Conservation (phyloP, 2,888 invertebrate species). For the Stenoptilia bipunctidactyla region DNA sequence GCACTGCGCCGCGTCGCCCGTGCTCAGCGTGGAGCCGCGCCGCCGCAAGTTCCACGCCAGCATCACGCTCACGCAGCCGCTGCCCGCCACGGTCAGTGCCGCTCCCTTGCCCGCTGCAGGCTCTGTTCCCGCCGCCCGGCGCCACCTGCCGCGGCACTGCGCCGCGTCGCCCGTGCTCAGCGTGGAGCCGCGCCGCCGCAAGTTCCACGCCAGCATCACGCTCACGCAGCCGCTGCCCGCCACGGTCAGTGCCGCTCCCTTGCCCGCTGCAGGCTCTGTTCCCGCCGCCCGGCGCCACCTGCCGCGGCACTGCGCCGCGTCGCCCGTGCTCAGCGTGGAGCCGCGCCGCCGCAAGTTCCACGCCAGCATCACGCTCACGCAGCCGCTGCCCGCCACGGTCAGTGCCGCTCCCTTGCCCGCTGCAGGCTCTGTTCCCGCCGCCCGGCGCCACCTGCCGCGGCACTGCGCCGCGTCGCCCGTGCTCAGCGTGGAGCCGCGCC, state of each 20-base stretch:
- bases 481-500: conserved; percentile 96
- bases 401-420: conserved; percentile 29
- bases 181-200: conserved; percentile 95
- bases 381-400: conserved; percentile 76
- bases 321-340: conserved; percentile 98
- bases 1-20: conserved; percentile 96
- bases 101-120: conserved; percentile 64
- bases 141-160: conserved; percentile 94
- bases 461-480: conserved; percentile 98
- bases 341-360: conserved; percentile 98
- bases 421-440: conserved; percentile 88
- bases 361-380: conserved; percentile 96
- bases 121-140: conserved; percentile 91
- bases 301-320: conserved; percentile 96
- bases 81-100: conserved; percentile 43
- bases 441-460: conserved; percentile 93
- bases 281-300: conserved; percentile 91
- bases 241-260: conserved; percentile 14
- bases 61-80: conserved; percentile 95
- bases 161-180: conserved; percentile 98
- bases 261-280: conserved; percentile 80
- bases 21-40: conserved; percentile 97
- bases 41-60: conserved; percentile 98
- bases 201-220: conserved; percentile 99
- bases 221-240: conserved; percentile 88